Evolutionary conservation across 2,113 vertebrate species (phyloP).

Genomic region (Pachypanchax playfairii): DNA sequence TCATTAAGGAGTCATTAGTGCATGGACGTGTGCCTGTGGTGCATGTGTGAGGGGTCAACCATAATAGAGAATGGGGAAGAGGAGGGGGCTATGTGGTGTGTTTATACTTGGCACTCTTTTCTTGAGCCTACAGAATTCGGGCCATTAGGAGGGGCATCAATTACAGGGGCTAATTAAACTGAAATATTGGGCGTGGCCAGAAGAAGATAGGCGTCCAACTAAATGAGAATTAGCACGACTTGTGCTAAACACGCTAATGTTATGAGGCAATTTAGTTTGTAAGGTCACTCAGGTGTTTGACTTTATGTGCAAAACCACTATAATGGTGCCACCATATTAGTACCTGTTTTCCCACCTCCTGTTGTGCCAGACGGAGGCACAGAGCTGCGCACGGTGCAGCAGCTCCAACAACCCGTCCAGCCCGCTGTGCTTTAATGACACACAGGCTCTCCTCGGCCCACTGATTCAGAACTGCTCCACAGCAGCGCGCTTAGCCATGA

Average conservation of each 20-base stretch:
- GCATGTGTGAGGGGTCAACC: constrained; percentile 39
- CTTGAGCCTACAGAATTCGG: constrained; percentile 36
- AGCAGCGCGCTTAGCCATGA: constrained; percentile 67
- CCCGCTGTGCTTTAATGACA: constrained; percentile 72
- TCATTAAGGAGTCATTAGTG: constrained; percentile 72
- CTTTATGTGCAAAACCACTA: constrained; percentile 24
- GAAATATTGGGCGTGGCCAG: constrained; percentile 12
- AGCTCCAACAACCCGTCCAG: constrained; percentile 50
- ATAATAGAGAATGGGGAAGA: constrained; percentile 53
- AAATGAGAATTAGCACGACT: constrained; percentile 41
- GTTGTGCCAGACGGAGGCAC: constrained; percentile 25
- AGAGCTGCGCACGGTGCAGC: constrained; percentile 33
- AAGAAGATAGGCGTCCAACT: constrained; percentile 18
- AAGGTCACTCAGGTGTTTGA: constrained; percentile 44
- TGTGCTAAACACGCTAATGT: constrained; percentile 13
- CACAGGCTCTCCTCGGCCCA: constrained; percentile 59
- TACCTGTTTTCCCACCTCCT: constrained; percentile 34
- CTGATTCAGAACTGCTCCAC: constrained; percentile 72
- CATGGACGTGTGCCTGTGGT: constrained; percentile 54
- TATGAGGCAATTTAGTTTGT: constrained; percentile 4
- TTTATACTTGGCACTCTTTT: constrained; percentile 32
- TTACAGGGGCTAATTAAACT: constrained; percentile 48
- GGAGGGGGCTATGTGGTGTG: constrained; percentile 29
- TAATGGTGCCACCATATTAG: constrained; percentile 16
- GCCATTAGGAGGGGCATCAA: constrained; percentile 59